Base-by-base conservation (phyloP, 2,888 invertebrate species). In the Drosophila subquinaria region DNA sequence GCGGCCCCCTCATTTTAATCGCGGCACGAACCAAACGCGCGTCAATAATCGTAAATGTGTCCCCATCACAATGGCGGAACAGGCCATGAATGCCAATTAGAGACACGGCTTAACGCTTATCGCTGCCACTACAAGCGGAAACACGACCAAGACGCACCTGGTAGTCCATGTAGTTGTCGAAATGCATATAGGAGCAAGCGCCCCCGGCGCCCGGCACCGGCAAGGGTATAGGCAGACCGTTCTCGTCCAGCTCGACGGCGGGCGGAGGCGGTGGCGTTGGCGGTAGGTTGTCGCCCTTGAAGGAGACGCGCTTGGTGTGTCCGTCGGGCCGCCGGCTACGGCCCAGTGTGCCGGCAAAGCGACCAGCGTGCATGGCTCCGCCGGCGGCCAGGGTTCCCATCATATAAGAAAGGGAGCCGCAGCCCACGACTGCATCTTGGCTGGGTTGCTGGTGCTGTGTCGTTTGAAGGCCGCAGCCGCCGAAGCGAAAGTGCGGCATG, bases 161-260 rank as follows among this genome's bases (percentile, higher is more conserved):
- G 78, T 92, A 93, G 62, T 93, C 93, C 90, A 91, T 91, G 71
- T 93, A 91, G 79, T 91, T 92, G 82, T 92, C 92, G 74, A 92
- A 93, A 75, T 92, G 92, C 93, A 93, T 92, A 70, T 92, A 93
- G 20, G 92, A 91, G 81, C 92, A 92, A 69, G 88, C 91, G 57
- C 91, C 90, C 47, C 86, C 90, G 27, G 72, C 86, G 10, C 66
- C 71, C 0, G 72, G 71, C 23, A 71, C 57, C 0, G 74, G 61
- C 45, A 68, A 9, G 4, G 89, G 79, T 10, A 82, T 42, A 30
- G 82, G 82, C 30, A 88, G 33, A 6, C 81, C 82, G 45, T 82
- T 86, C 69, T 80, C 89, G 50, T 82, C 81, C 65, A 82, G 77
- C 70, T 88, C 86, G 65, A 90, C 50, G 43, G 83, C 79, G 17